Conservation (phyloP, 1,140 invertebrate genomes). For the Grapholita molesta region DNA sequence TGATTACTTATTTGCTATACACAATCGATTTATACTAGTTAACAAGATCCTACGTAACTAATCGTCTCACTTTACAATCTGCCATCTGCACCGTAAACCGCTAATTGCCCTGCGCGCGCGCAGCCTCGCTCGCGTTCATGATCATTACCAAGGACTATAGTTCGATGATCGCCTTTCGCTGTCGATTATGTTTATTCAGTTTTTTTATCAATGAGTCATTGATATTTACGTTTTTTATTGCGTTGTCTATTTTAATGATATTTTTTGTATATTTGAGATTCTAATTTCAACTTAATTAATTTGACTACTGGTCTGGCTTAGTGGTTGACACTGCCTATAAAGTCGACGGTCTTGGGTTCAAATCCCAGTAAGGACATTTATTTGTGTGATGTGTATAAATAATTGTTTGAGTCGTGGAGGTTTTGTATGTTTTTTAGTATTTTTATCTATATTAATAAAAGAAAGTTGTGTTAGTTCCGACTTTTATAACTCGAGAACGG, state of each 20-base stretch:
- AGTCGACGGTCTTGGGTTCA: no score
- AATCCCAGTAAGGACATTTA: no score
- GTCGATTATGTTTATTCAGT: neutral
- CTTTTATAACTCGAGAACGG: no score
- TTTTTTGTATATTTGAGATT: neutral
- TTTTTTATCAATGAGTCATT: conserved; percentile 1
- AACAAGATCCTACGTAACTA: neutral
- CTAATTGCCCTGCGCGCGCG: neutral
- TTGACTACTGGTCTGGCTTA: no score
- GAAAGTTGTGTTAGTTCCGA: no score
- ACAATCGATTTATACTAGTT: neutral
- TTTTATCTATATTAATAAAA: no score
- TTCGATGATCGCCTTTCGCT: conserved; percentile 62
- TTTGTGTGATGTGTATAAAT: no score
- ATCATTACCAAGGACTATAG: conserved; percentile 58
- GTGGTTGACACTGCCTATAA: neutral
- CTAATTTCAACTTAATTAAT: neutral
- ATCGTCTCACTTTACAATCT: neutral
- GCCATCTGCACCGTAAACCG: neutral
- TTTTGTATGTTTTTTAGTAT: no score
- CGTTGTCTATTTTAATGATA: neutral
- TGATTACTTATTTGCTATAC: neutral
- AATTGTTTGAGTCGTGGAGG: no score
- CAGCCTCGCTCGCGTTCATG: conserved; percentile 37
- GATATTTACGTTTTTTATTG: neutral